Base-by-base conservation (phyloP, 2,888 invertebrate species). In the Drosophila maculinotata region DNA sequence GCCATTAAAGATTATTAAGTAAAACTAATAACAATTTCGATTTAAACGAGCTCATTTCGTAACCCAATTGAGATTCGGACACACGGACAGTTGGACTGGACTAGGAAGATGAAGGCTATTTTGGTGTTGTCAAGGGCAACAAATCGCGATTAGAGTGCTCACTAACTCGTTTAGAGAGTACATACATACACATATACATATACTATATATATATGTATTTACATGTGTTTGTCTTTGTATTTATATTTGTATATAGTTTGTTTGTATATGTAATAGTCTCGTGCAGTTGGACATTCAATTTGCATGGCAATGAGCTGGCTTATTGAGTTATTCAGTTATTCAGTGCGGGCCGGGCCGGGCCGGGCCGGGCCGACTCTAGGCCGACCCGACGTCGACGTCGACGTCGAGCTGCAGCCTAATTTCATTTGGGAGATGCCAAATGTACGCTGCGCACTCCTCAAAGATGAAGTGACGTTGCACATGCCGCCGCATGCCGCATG, bases 391-490 rank as follows among this genome's bases (percentile, higher is more conserved):
- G n/a, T n/a, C n/a, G n/a, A n/a, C n/a, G n/a, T 14, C 33, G 5
- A 1, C 5, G 12, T 51, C 39, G 26, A 20, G 58, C 49, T 76
- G 51, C 71, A 76, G 71, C 56, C 68, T 76, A 74, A 74, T 74
- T 76, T 76, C 59, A 74, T 76, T 74, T 74, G 56, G 66, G 44
- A 56, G 42, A 54, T 54, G 62, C 33, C 36, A 53, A 57, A 59
- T 59, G 52, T 25, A 35, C 28, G 44, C 23, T 44, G 15, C 17
- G 28, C 44, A 17, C 36, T 59, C 10, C 36, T 30, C 36, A 30
- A 60, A 59, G 45, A 30, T 82, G 73, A 79, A 73, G 86, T 85
- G 79, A 73, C 66, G 76, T 76, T 68, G 67, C 68, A 58, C 49
- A 65, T 59, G n/a, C n/a, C n/a, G 58, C 66, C 66, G 1, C 48